Evolutionary conservation across 2,888 invertebrate genomes (phyloP).

Genomic region (Nezara viridula): DNA sequence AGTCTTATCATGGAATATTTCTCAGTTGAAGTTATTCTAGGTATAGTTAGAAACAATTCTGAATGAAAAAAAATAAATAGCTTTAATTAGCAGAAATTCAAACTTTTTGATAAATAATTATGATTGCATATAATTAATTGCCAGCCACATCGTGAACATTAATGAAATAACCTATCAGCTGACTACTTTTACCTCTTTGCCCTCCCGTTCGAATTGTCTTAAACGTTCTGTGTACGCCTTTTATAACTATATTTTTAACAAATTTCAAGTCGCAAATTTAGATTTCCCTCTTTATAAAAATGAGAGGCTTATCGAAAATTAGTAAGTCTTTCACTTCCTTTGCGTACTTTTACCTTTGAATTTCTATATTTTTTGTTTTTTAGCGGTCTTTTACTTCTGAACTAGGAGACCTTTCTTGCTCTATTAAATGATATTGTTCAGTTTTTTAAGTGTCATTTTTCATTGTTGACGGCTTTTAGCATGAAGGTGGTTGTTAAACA

Average conservation of each 20-base stretch:
- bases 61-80: no score
- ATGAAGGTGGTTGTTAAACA: not conserved
- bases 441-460: not conserved
- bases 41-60: no score
- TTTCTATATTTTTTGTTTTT: not conserved
- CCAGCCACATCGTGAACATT: no score
- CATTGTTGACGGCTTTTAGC: not conserved
- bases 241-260: constrained; percentile 40
- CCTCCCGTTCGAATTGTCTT: not conserved
- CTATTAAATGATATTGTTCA: not conserved
- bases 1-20: no score
- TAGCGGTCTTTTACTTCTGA: not conserved
- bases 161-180: not conserved
- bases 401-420: not conserved
- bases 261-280: not conserved
- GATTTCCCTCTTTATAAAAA: not conserved
- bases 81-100: no score
- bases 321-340: not conserved
- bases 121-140: no score
- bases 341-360: not conserved
- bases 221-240: constrained; percentile 9
- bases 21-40: no score
- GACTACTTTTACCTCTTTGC: not conserved
- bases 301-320: constrained; percentile 23
- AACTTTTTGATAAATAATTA: no score